Evolutionary conservation across 2,113 vertebrate species (phyloP).

Genomic region (Pteropus alecto): DNA sequence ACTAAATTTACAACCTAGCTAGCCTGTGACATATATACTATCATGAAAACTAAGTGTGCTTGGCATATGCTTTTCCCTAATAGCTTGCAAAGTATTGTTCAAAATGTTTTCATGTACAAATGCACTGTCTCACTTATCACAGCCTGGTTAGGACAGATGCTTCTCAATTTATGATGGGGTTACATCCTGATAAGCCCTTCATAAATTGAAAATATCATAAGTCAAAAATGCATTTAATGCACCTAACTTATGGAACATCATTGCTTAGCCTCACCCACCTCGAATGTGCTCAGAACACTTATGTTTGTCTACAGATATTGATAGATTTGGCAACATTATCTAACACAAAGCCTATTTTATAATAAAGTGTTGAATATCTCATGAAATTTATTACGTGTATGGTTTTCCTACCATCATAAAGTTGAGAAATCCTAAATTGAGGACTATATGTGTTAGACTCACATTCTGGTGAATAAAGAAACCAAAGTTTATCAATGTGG

Average conservation of each 20-base stretch:
- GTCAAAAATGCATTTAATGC: neutral
- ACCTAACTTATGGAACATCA: neutral
- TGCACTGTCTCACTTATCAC: neutral
- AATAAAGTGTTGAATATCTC: neutral
- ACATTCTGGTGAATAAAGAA: neutral
- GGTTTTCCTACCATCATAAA: neutral
- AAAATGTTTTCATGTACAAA: neutral
- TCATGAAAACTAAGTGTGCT: neutral
- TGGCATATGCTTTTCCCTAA: neutral
- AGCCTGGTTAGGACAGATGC: neutral
- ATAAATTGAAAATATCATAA: neutral
- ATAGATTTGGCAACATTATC: neutral
- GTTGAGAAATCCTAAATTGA: neutral
- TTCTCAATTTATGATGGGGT: neutral
- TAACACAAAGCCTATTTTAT: neutral
- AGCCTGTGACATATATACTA: neutral
- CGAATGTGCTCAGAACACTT: neutral
- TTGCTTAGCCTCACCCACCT: neutral
- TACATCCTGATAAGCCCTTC: neutral
- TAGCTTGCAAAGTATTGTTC: neutral
- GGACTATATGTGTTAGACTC: neutral
- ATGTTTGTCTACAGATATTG: neutral
- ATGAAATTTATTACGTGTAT: neutral
- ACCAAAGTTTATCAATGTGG: neutral
- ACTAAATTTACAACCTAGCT: neutral